Evolutionary conservation across 1,140 invertebrate species (phyloP), one percentile per base, ranked within the genome.

Genomic region (Phymastichus coffea): DNA sequence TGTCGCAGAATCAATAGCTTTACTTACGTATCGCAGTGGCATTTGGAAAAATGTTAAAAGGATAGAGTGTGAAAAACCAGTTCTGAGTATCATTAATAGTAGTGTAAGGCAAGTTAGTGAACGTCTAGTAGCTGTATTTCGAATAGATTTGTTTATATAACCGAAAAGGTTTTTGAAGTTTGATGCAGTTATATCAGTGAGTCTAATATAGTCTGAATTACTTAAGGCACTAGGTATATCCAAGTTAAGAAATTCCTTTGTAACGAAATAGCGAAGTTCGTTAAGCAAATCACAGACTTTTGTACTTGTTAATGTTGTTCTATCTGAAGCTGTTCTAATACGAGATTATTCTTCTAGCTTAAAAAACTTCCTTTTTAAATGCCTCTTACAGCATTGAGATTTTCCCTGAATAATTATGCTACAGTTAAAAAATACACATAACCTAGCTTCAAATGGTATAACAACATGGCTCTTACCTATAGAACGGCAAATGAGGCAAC

Each of bases 381-480:
- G 35, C 38, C 49, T 22, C 25, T 38, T 52, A 22, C 49, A 55
- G 6, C 17, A 55, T 26, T 22, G 37, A 43, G 14, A 2, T 3
- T 43, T 17, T 17, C 52, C 52, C n/a, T 55, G 52, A 10, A 55
- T 43, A 10, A 30, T 33, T 33, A 26, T 20, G 10, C 12, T 30
- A 43, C 28, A 15, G 40, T 35, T n/a, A n/a, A n/a, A n/a, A n/a
- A n/a, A n/a, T 23, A 55, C 15, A 20, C 33, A 23, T 22, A 55
- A 12, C 30, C 43, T 55, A 15, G 52, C 52, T 43, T 55, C 37
- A 43, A 37, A 8, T 40, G 37, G 38, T 30, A 55, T 19, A 43
- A 15, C 14, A n/a, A 55, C 52, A 26, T 30, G 33, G n/a, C n/a
- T n/a, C 9, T 38, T 26, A 3, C 19, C n/a, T 55, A 10, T 7